Conservation (phyloP, 1,140 invertebrate species). For the Caligus rogercresseyi region DNA sequence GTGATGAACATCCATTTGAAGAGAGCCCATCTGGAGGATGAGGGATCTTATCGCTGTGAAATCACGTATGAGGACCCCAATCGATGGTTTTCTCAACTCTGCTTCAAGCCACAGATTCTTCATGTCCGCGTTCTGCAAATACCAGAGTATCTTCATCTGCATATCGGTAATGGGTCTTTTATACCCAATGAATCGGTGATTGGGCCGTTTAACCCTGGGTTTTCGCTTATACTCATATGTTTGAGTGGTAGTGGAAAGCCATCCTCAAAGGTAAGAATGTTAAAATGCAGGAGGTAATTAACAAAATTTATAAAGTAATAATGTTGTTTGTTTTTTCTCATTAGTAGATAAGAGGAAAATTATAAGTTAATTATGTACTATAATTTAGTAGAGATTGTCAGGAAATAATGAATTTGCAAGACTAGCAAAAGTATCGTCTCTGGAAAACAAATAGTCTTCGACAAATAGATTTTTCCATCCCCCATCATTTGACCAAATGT, state of each 20-base stretch:
- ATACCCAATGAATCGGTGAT: background rate
- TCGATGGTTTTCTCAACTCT: constrained; percentile 7
- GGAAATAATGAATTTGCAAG: too few relatives aligned
- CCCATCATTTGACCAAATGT: too few relatives aligned
- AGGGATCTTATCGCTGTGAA: constrained; percentile 7
- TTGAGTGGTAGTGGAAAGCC: background rate
- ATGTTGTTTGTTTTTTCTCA: too few relatives aligned
- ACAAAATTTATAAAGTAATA: too few relatives aligned
- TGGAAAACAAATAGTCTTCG: too few relatives aligned
- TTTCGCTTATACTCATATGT: background rate
- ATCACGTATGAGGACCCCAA: constrained; percentile 14
- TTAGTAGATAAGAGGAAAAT: too few relatives aligned
- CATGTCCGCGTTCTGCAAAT: background rate
- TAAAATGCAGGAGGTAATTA: too few relatives aligned
- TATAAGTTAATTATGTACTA: too few relatives aligned
- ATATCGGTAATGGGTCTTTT: background rate
- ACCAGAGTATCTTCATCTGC: background rate
- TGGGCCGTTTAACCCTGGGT: background rate
- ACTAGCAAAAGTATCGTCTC: too few relatives aligned
- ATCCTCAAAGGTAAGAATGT: background rate
- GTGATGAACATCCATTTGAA: background rate
- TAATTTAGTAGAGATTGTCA: too few relatives aligned
- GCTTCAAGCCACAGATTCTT: constrained; percentile 4
- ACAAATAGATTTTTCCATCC: too few relatives aligned
- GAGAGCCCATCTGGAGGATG: background rate